Conservation (phyloP, 2,113 vertebrate species). For the Gasterosteus aculeatus region DNA sequence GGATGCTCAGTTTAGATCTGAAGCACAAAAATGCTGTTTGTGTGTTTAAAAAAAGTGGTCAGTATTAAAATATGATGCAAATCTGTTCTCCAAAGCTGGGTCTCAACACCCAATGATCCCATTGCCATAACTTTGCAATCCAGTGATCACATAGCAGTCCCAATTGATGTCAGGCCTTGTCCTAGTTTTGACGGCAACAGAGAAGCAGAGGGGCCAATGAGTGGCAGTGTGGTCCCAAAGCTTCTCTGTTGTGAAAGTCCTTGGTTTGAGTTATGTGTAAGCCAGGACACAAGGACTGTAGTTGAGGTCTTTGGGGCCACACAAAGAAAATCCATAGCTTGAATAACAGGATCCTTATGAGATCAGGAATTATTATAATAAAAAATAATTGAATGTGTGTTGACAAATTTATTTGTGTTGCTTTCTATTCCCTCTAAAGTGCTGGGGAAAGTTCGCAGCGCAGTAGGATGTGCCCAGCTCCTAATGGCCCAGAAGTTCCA, state of each 20-base stretch:
- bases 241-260: not conserved
- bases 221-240: not conserved
- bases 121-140: constrained; percentile 28
- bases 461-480: constrained; percentile 84
- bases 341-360: not conserved
- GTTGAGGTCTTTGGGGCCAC: not conserved
- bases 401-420: not conserved
- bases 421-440: constrained; percentile 76
- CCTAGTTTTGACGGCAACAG: constrained; percentile 44
- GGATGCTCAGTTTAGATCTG: constrained; percentile 25
- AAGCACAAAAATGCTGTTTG: not conserved
- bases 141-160: constrained; percentile 25
- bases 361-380: not conserved
- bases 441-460: constrained; percentile 96
- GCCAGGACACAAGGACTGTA: not conserved
- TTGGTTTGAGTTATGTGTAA: not conserved
- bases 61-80: constrained; percentile 13
- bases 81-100: constrained; percentile 22
- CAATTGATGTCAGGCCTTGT: constrained; percentile 39
- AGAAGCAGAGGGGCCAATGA: constrained; percentile 10
- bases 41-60: not conserved
- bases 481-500: constrained; percentile 92
- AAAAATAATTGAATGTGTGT: not conserved
- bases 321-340: not conserved
- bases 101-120: constrained; percentile 26